Evolutionary conservation across 2,888 invertebrate species (phyloP).

Genomic region (Philhelius pedissequus): DNA sequence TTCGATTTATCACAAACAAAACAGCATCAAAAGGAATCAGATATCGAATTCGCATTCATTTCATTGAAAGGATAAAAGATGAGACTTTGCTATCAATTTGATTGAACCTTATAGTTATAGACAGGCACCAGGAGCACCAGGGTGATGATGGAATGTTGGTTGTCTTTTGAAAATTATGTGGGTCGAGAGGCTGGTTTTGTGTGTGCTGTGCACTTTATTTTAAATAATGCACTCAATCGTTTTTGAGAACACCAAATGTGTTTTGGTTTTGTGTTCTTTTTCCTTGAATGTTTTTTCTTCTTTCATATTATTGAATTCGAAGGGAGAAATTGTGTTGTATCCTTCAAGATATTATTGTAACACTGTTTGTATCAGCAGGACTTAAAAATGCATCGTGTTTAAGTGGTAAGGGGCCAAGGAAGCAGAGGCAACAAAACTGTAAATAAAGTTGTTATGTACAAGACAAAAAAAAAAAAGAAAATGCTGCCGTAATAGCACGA

Average conservation of each 20-base stretch:
- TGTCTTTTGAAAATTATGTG: conserved; percentile 23
- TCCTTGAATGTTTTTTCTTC: not conserved
- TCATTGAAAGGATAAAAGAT: conserved; percentile 17
- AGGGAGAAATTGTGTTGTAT: not conserved
- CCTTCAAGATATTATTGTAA: not conserved
- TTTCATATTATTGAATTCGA: not conserved
- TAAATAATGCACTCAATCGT: not conserved
- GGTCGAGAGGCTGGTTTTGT: conserved; percentile 20
- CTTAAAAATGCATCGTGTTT: conserved; percentile 12
- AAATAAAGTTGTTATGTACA: conserved; percentile 7
- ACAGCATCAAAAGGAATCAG: conserved; percentile 33
- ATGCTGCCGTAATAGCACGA: not conserved
- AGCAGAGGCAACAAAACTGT: conserved; percentile 26
- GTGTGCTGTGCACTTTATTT: conserved; percentile 17
- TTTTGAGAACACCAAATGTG: conserved; percentile 1
- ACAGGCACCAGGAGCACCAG: not conserved
- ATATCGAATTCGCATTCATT: conserved; percentile 26
- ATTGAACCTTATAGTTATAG: conserved; percentile 1
- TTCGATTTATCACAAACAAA: conserved; percentile 15
- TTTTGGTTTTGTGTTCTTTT: not conserved
- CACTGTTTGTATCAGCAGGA: conserved; percentile 8
- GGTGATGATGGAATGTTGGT: not conserved
- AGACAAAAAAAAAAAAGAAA: not conserved
- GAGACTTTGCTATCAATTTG: conserved; percentile 10
- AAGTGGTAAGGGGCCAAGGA: not conserved